Base-by-base conservation (phyloP, 2,113 vertebrate genomes). In the Corythoichthys intestinalis region DNA sequence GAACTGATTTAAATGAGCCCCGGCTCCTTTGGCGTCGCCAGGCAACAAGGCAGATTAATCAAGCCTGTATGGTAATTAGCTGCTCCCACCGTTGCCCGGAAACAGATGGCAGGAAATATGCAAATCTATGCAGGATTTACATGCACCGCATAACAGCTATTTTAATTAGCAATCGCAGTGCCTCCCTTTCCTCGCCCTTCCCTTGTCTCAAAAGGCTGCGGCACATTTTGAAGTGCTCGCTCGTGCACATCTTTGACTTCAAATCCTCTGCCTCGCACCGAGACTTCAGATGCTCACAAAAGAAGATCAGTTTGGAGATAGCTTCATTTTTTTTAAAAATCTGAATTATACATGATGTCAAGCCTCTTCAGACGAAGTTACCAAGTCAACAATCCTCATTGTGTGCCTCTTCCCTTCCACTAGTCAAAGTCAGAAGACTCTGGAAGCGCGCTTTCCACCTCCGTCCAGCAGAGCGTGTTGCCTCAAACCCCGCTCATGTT, bases 101-200 rank as follows among this genome's bases (percentile, higher is more conserved):
- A 98, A 99, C 97, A 98, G 96, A 97, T 97, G 96, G 94, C 93
- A 74, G 91, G 92, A 94, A 98, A 94, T 96, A 98, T 98, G 96
- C 94, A 98, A 96, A 98, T 99, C 91, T 93, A 94, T 94, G 94
- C 95, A 97, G 95, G 94, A 98, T 96, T 94, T 94, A 94, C 94
- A 94, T 95, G 89, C 87, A 88, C 92, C 92, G 93, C 93, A 94
- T 94, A 96, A 93, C 94, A 90, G 91, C 91, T 92, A 87, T 87
- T 86, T 95, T 95, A 95, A 98, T 98, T 96, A 96, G 93, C 93
- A 94, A 63, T 94, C 92, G 92, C 89, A 80, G 84, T 90, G 89
- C 79, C 78, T 85, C 72, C 78, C 74, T 78, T 74, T 74, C 52
- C 75, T 70, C 72, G 71, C 59, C 61, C 78, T 79, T 71, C 59